Evolutionary conservation across 2,113 vertebrate species (phyloP).

Genomic region (Pseudorectes ferrugineus): DNA sequence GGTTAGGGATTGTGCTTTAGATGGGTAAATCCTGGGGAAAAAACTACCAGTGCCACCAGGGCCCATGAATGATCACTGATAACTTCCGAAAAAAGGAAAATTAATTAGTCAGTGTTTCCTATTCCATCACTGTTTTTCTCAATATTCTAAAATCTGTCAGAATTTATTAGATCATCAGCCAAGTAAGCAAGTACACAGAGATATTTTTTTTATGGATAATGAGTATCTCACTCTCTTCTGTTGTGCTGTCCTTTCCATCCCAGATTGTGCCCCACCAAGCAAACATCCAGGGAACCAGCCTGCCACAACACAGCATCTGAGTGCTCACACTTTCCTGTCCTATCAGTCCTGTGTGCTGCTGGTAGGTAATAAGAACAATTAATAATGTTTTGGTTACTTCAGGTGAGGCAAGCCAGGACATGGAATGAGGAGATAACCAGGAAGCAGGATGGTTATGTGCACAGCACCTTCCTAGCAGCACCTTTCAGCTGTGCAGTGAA

Average conservation of each 20-base stretch:
- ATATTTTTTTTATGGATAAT: neutral
- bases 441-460: neutral
- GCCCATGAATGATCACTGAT: neutral
- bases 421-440: neutral
- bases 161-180: neutral
- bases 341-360: neutral
- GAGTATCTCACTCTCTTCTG: neutral
- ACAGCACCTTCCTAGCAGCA: neutral
- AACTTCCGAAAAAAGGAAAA: neutral
- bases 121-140: neutral
- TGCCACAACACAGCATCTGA: neutral
- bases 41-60: fast-evolving
- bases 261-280: neutral
- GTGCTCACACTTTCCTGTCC: neutral
- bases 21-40: neutral
- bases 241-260: neutral
- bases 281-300: neutral
- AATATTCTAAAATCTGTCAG: neutral
- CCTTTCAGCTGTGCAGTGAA: neutral
- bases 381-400: neutral
- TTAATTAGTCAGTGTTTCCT: neutral
- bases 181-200: neutral
- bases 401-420: neutral
- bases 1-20: neutral
- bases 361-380: neutral